Evolutionary conservation across 2,888 invertebrate species (phyloP), one percentile per base, ranked within the genome.

Genomic region (Neocrepidodera transversa): DNA sequence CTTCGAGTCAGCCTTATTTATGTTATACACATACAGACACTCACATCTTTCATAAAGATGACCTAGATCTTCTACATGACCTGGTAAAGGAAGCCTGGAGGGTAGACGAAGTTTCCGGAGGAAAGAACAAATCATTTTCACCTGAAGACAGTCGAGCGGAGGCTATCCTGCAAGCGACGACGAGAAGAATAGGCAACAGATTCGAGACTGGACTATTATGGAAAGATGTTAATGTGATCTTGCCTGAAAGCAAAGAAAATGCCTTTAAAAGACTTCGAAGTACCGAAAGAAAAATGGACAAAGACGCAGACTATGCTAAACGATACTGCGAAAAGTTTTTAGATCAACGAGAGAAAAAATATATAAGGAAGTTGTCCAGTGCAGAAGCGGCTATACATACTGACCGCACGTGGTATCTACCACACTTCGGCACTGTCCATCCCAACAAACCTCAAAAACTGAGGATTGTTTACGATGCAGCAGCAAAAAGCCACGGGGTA

Each of bases 261-360:
- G 56, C 55, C 3, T 6, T 48, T n/a, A 14, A 35, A 13, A 35
- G 47, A 48, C 45, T 36, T 6, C 13, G n/a, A 14, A 23, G 35
- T 4, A 51, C 26, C 8, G 51, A 58, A 58, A 20, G 17, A 36
- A 58, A 51, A 43, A 58, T 58, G 51, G 43, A 50, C 13, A 50
- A 26, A 36, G 32, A 56, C n/a, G 2, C n/a, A n/a, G 30, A 5
- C 2, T 56, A 20, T 16, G 28, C 16, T 11, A 13, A 23, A 16
- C 16, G 3, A 11, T 51, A 51, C 8, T 28, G 28, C 13, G 17
- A 42, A 8, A 51, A 51, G 16, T n/a, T 42, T 10, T 2, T 11
- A 7, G 35, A 28, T 6, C 4, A 23, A 2, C 10, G 10, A 4
- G 16, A 50, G 4, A 50, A 50, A n/a, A 36, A 36, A 13, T 50